A percentile compares a stretch with the other conserved stretches of the same genome.
phyloP scores from a whole-genome alignment of 1,140 invertebrate genomes.

The Cydia strobilella region DNA sequence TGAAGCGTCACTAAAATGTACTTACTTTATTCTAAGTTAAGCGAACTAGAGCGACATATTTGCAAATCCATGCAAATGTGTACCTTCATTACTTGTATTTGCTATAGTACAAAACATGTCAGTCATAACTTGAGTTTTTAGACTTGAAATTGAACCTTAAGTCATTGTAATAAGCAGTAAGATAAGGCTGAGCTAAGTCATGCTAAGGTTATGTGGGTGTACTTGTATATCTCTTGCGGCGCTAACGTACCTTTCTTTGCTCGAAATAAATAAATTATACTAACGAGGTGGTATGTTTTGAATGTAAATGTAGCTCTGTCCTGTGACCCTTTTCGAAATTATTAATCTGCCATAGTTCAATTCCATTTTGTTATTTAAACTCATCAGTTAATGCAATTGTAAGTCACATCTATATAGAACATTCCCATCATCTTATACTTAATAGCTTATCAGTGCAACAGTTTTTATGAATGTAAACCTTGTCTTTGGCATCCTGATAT shows the following conservation, averaged over 20 bases:
- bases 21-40: slow-evolving; percentile 40
- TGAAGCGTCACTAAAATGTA: slow-evolving; percentile 1
- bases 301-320: slow-evolving; percentile 2
- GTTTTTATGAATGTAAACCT: neutral
- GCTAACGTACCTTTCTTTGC: slow-evolving; percentile 7
- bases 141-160: neutral
- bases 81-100: slow-evolving; percentile 2
- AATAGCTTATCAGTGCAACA: no score
- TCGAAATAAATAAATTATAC: slow-evolving; percentile 12
- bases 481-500: neutral
- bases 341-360: neutral
- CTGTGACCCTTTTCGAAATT: neutral
- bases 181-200: neutral
- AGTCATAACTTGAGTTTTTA: neutral
- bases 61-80: neutral
- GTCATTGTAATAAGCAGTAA: neutral
- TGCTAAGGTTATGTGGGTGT: slow-evolving; percentile 11
- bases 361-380: neutral
- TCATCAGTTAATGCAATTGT: neutral
- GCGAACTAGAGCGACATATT: neutral
- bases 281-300: neutral
- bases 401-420: neutral
- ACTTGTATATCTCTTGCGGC: neutral
- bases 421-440: no score
- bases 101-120: neutral